Percentiles rank a stretch among this genome's conserved stretches.
These are phyloP conservation scores for Steinernema scapterisci DNA, from an alignment of 2,888 invertebrate genomes.

Conservation along the genomic window DNA sequence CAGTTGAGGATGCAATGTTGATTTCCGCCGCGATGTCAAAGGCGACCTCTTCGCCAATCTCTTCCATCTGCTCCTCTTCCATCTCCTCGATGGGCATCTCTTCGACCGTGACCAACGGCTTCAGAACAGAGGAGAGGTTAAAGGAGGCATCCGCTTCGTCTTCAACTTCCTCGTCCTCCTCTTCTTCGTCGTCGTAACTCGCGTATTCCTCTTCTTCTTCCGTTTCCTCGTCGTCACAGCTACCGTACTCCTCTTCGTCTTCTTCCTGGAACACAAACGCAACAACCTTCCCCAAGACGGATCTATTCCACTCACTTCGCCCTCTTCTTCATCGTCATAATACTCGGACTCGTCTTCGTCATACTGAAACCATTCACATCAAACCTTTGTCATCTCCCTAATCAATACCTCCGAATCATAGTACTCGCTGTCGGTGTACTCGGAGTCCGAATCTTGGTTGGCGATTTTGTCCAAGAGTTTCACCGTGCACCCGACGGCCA, in stretches of 20 bases:
- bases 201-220: conserved; percentile 29
- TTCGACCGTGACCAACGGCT: neutral
- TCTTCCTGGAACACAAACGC: conserved; percentile 40
- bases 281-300: too few species aligned
- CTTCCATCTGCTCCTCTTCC: conserved; percentile 44
- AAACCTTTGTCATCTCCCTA: neutral
- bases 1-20: neutral
- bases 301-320: neutral
- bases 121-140: neutral
- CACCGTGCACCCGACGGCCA: conserved; percentile 59
- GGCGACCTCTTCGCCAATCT: conserved; percentile 44
- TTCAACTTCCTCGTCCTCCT: conserved; percentile 37
- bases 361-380: conserved; percentile 20
- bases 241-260: conserved; percentile 45
- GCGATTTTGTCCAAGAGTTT: conserved; percentile 60
- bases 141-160: conserved; percentile 29
- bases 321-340: conserved; percentile 52
- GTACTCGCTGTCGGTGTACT: conserved; percentile 44
- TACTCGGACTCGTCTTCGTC: conserved; percentile 47
- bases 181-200: conserved; percentile 25
- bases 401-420: conserved; percentile 29
- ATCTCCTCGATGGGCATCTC: conserved; percentile 35
- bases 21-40: conserved; percentile 7
- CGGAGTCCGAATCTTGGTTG: conserved; percentile 51
- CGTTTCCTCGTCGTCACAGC: conserved; percentile 15